Evolutionary conservation across 1,140 invertebrate species (phyloP), one percentile per base, ranked within the genome.

Genomic region (Telenomus remus): DNA sequence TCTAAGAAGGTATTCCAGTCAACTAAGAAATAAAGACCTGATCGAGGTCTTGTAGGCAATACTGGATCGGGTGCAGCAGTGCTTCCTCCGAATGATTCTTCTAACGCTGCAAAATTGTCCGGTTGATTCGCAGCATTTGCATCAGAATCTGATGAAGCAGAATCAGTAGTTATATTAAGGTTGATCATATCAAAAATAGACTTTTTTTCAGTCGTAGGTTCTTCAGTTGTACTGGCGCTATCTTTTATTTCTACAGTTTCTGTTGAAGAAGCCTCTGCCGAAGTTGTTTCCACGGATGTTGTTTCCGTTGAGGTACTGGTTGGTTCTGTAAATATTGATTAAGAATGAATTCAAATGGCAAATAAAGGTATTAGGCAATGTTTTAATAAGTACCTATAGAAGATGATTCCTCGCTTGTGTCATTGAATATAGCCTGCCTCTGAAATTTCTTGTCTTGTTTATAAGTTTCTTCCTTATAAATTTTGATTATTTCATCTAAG

Each of bases 1-100:
- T 95, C 93, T 3, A 95, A 86, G 78, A 96, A 96, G 10, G 92
- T 91, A 79, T 96, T 95, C 94, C 94, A 95, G 80, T 96, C 94
- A 0, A 95, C 87, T 53, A 95, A 89, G 85, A 94, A 95, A 80
- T 95, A 96, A 46, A 96, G 91, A 1, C 94, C 94, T 57, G 92
- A 94, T 80, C 91, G 92, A 63, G 89, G 90, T 53, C 89, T 90
- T 0, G 91, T 89, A 10, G 93, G 92, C 27, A 91, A 72, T 8
- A 86, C 87, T 11, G 91, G 90, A 79, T 91, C 90, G 0, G 89
- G 89, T 16, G 89, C 89, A 19, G 86, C 80, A 0, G 86, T 86
- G 16, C 61, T 81, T 10, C 91, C 92, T 34, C 93, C 94, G 80
- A 95, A 95, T 0, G 94, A 95, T 71, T 92, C 92, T 75, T 93